phyloP scores from a whole-genome alignment of 2,888 invertebrate species.

The Keiferia lycopersicella region DNA sequence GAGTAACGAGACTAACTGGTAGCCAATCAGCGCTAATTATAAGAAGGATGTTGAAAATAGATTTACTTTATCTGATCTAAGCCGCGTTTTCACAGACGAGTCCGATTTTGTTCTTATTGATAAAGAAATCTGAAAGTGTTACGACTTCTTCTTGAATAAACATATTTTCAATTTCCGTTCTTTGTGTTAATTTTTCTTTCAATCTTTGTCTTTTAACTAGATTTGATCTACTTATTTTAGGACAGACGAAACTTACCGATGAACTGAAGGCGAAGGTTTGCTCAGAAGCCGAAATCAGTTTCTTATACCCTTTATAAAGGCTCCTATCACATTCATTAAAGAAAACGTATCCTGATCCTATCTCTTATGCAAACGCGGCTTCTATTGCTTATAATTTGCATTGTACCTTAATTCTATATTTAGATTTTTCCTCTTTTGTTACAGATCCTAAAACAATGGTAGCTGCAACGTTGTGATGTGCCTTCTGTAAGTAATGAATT shows the following conservation, averaged over 20 bases:
- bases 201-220: too few relatives aligned
- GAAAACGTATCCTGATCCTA: conserved; percentile 8
- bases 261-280: too few relatives aligned
- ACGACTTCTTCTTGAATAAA: too few relatives aligned
- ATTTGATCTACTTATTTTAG: too few relatives aligned
- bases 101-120: too few relatives aligned
- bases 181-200: too few relatives aligned
- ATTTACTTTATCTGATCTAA: too few relatives aligned
- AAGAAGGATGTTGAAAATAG: background rate
- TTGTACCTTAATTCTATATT: conserved; percentile 5
- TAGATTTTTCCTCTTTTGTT: conserved; percentile 30
- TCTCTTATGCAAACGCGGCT: conserved; percentile 1
- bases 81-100: too few relatives aligned
- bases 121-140: too few relatives aligned
- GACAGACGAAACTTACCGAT: too few relatives aligned
- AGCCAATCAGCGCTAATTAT: conserved; percentile 10
- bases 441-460: conserved; percentile 33
- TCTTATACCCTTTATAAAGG: background rate
- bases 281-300: too few relatives aligned
- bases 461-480: conserved; percentile 32
- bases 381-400: conserved; percentile 11
- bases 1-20: conserved; percentile 25
- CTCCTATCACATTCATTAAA: background rate
- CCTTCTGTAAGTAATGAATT: conserved; percentile 36
- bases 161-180: background rate